A percentile compares a stretch with the other conserved stretches of the same genome.
phyloP scores from a whole-genome alignment of 1,140 invertebrate species.

The Danaus melanippus region DNA sequence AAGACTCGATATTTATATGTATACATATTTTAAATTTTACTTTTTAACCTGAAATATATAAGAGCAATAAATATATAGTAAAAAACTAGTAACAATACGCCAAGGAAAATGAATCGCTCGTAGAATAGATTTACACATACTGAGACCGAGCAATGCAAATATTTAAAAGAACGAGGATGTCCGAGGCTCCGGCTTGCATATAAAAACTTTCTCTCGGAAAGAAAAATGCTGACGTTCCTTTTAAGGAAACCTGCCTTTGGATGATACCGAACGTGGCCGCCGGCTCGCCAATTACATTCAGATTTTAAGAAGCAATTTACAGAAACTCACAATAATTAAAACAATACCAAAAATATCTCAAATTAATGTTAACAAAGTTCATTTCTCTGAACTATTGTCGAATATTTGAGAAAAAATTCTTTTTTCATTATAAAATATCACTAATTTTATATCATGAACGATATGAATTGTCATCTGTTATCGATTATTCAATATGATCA shows the following conservation, averaged over 20 bases:
- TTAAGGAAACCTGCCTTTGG: slow-evolving; percentile 41
- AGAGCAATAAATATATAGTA: too few species aligned
- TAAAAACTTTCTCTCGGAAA: slow-evolving; percentile 56
- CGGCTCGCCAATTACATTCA: slow-evolving; percentile 12
- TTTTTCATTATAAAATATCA: too few species aligned
- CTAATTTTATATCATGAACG: too few species aligned
- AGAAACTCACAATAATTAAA: too few species aligned
- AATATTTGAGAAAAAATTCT: too few species aligned
- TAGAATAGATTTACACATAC: slow-evolving; percentile 34
- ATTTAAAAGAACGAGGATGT: slow-evolving; percentile 52
- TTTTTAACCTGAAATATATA: too few species aligned
- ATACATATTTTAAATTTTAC: too few species aligned
- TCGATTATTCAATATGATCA: not conserved
- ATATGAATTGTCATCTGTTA: not conserved
- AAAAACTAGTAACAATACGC: too few species aligned
- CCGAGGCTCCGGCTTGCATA: slow-evolving; percentile 42
- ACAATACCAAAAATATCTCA: too few species aligned
- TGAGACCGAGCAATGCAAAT: slow-evolving; percentile 59
- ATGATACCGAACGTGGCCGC: slow-evolving; percentile 30
- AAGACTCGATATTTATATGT: too few species aligned
- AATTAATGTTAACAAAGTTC: too few species aligned
- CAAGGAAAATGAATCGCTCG: slow-evolving; percentile 21
- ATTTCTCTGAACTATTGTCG: too few species aligned
- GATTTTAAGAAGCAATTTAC: slow-evolving; percentile 16
- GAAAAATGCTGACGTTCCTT: slow-evolving; percentile 57